Evolutionary conservation across 2,888 invertebrate genomes (phyloP), one percentile per base, ranked within the genome.

Genomic region (Nezara viridula): DNA sequence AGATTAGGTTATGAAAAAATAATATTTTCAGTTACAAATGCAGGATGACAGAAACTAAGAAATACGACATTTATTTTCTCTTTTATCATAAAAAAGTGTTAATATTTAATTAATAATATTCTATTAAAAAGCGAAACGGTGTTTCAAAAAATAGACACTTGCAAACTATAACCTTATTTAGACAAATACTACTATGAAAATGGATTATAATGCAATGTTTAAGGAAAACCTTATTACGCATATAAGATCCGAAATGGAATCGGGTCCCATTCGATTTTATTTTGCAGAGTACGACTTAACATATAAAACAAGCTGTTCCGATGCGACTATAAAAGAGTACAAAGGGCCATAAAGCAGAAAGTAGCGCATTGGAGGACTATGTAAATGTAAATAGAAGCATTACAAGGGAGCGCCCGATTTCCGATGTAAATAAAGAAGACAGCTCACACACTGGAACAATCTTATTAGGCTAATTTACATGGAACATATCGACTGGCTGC

Each of bases 381-480:
- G 60, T 60, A 32, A 60, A 60, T 60, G 60, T 32, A 60, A 60
- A 60, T 60, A 60, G n/a, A 27, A 60, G 4, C 60, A 60, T 60
- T 60, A 60, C 14, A 14, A 60, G 27, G 9, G 27, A 5, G 60
- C 27, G 27, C 27, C 27, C 27, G 40, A 77, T 77, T 40, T 9
- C 7, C 9, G 21, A 44, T 77, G 77, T 77, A 40, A 77, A 77
- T 77, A 77, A 77, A 77, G 77, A 44, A 77, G 77, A 77, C 77
- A 24, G 77, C 40, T 77, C 77, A 77, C 21, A 40, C 9, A 10
- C 21, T 24, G 77, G 77, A 77, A 77, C 77, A 77, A 77, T 77
- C 77, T 77, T 77, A 77, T 77, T 77, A 77, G 77, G 24, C 77
- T 77, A 77, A 77, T 77, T 77, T 77, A 77, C 77, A 77, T 77